Evolutionary conservation across 2,888 invertebrate species (phyloP).

Genomic region (Drosophila barbarae): DNA sequence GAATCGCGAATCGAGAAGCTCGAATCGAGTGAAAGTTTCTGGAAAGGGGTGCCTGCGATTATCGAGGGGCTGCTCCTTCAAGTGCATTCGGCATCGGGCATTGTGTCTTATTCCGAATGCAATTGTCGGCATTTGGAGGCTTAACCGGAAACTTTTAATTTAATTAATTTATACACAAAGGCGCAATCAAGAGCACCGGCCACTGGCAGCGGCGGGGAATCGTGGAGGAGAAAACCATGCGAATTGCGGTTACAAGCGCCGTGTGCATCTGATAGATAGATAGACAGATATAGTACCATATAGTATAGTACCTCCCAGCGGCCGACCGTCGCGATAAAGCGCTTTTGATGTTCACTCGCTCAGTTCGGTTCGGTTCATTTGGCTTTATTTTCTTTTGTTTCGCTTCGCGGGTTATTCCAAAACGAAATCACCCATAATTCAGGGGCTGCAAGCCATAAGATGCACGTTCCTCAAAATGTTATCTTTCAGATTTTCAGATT

Average conservation of each 20-base stretch:
- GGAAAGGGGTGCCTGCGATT: slow-evolving; percentile 18
- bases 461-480: slow-evolving; percentile 25
- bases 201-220: slow-evolving; percentile 16
- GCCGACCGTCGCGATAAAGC: slow-evolving; percentile 25
- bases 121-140: slow-evolving; percentile 62
- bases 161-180: slow-evolving; percentile 79
- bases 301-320: slow-evolving; percentile 7
- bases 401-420: slow-evolving; percentile 53
- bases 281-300: slow-evolving; percentile 17
- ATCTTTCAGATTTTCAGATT: slow-evolving; percentile 2
- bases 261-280: slow-evolving; percentile 51
- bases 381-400: slow-evolving; percentile 30
- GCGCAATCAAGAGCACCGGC: slow-evolving; percentile 70
- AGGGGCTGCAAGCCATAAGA: slow-evolving; percentile 36
- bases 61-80: slow-evolving; percentile 3
- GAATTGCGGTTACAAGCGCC: slow-evolving; percentile 42
- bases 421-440: slow-evolving; percentile 52
- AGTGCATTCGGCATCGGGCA: slow-evolving; percentile 4
- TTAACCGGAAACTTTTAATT: slow-evolving; percentile 79
- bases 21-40: slow-evolving; percentile 16
- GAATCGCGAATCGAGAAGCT: not conserved
- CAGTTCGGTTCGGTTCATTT: slow-evolving; percentile 22
- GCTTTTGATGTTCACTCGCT: slow-evolving; percentile 38
- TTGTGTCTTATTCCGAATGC: slow-evolving; percentile 25
- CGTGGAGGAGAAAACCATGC: slow-evolving; percentile 14